Conservation (phyloP, 2,113 vertebrate genomes). For the Cathartes aura region DNA sequence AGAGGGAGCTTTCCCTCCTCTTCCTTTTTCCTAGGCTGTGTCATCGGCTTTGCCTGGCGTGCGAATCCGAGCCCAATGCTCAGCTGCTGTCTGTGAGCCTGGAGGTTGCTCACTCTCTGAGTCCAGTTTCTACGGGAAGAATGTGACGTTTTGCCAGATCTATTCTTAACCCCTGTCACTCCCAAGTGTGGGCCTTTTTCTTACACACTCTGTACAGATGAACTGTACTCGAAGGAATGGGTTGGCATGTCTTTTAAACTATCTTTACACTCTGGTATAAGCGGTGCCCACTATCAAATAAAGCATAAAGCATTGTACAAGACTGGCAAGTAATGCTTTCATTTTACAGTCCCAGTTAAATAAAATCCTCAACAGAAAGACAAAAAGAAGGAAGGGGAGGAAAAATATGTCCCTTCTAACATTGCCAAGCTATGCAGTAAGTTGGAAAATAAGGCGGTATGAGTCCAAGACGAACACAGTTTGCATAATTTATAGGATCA, state of each 20-base stretch:
- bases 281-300: neutral
- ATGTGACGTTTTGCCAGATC: neutral
- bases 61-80: fast-evolving
- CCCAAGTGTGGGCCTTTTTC: neutral
- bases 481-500: neutral
- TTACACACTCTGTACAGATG: neutral
- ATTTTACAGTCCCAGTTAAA: neutral
- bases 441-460: neutral
- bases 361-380: neutral
- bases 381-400: neutral
- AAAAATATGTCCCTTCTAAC: neutral
- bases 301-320: fast-evolving
- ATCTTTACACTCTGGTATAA: neutral
- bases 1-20: neutral
- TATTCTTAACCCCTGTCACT: neutral
- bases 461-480: neutral
- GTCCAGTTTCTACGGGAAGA: neutral
- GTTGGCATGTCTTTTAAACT: neutral
- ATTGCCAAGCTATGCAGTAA: neutral
- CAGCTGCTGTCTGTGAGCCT: neutral
- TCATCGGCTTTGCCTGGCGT: neutral
- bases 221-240: fast-evolving
- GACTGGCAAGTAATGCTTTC: neutral
- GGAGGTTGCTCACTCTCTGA: neutral
- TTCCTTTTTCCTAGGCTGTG: neutral